A percentile compares a stretch with the other conserved stretches of the same genome.
Evolutionary conservation across 92 coral and sea anemone genomes (phyloP).

Genomic region (Palythoa heliodiscus): DNA sequence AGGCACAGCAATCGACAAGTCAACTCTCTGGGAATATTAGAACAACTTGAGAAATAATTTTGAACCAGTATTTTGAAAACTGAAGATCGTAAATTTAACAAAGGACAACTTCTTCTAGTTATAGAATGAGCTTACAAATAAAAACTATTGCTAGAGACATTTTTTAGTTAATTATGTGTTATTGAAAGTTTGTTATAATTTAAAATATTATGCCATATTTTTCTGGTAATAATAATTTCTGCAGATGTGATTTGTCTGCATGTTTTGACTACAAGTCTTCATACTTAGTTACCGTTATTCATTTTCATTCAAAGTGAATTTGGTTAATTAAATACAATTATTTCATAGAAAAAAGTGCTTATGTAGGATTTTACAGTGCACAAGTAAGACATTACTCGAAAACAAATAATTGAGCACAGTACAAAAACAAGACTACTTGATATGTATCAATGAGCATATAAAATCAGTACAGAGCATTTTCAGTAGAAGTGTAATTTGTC

Average conservation of each 20-base stretch:
- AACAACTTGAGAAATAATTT: conserved; percentile 26
- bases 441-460: no score
- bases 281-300: no score
- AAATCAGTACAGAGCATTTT: no score
- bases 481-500: no score
- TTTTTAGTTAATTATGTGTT: neutral
- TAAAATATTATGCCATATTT: neutral
- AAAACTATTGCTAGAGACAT: neutral
- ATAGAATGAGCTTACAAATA: neutral
- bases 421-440: no score
- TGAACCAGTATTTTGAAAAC: conserved; percentile 20
- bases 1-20: conserved; percentile 56
- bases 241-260: conserved; percentile 2
- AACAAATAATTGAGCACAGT: no score
- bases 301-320: no score
- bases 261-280: neutral
- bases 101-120: neutral
- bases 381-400: no score
- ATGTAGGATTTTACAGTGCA: no score
- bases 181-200: neutral
- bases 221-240: neutral
- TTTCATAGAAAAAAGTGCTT: no score
- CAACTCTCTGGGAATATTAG: conserved; percentile 92
- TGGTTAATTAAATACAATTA: no score
- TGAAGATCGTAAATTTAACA: neutral